A percentile compares a stretch with the other conserved stretches of the same genome.
phyloP scores from a whole-genome alignment of 2,888 invertebrate genomes.

The Pteria penguin region DNA sequence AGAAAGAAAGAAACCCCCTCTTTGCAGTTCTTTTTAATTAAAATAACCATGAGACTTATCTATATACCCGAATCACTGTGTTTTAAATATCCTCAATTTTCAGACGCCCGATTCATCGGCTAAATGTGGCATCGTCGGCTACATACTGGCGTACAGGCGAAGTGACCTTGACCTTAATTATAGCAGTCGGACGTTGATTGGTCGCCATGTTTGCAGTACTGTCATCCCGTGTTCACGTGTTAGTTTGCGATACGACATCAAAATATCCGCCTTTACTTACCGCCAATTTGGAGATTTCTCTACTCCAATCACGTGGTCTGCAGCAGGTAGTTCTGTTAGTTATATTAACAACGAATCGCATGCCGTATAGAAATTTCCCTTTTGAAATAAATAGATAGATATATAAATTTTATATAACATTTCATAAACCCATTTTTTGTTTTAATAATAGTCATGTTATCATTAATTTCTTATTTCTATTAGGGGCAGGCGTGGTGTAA shows the following conservation, averaged over 20 bases:
- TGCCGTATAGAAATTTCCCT: too few species aligned
- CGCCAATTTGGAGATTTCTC: conserved; percentile 40
- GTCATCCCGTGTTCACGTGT: conserved; percentile 36
- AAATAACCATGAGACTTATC: neutral
- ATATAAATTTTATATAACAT: too few species aligned
- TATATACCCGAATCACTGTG: neutral
- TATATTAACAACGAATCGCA: too few species aligned
- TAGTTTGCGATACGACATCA: conserved; percentile 36
- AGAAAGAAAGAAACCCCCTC: neutral
- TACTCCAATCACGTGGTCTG: conserved; percentile 21
- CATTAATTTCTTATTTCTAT: too few species aligned
- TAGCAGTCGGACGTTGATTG: conserved; percentile 30
- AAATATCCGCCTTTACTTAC: conserved; percentile 31
- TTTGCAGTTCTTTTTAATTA: neutral
- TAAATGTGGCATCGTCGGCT: conserved; percentile 23
- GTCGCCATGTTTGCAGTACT: conserved; percentile 25
- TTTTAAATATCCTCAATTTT: neutral
- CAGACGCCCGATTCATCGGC: conserved; percentile 20
- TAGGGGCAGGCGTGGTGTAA: too few species aligned
- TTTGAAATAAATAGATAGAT: too few species aligned
- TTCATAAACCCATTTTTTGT: too few species aligned
- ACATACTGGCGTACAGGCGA: conserved; percentile 35
- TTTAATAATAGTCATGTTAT: too few species aligned
- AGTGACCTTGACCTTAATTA: conserved; percentile 38
- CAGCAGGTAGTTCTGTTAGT: conserved; percentile 26